Evolutionary conservation across 2,888 invertebrate species (phyloP).

Genomic region (Latrodectus hesperus): DNA sequence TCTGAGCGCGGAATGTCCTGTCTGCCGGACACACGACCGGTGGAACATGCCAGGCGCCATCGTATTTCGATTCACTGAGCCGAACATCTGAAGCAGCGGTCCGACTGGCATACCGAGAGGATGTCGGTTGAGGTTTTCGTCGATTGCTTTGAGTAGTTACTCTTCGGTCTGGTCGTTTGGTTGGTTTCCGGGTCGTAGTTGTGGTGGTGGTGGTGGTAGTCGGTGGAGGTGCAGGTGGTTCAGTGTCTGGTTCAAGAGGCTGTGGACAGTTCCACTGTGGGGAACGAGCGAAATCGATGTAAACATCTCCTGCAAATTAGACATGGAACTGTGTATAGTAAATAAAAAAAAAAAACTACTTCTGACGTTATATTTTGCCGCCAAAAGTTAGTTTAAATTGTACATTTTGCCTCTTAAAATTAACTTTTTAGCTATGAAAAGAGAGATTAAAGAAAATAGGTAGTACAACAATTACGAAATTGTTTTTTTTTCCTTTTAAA

Average conservation of each 20-base stretch:
- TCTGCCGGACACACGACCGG: conserved; percentile 92
- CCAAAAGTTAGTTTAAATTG: too few species aligned
- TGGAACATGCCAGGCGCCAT: conserved; percentile 85
- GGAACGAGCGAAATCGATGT: conserved; percentile 89
- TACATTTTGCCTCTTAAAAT: too few species aligned
- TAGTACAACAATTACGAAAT: too few species aligned
- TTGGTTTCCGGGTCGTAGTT: conserved; percentile 4
- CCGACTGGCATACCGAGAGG: conserved; percentile 28
- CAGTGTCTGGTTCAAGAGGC: conserved; percentile 79
- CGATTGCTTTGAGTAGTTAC: conserved; percentile 12
- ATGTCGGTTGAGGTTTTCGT: conserved; percentile 6
- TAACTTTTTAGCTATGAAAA: too few species aligned
- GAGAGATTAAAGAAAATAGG: too few species aligned
- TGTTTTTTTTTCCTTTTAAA: too few species aligned
- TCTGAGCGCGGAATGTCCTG: conserved; percentile 92
- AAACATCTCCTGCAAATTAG: conserved; percentile 74
- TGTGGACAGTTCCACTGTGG: conserved; percentile 95
- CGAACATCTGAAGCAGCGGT: conserved; percentile 22
- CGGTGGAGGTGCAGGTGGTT: conserved; percentile 16
- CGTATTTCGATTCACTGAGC: conserved; percentile 12
- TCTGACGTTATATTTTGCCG: too few species aligned
- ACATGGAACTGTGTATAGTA: background rate
- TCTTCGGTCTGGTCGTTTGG: conserved; percentile 29
- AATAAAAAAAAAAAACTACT: too few species aligned
- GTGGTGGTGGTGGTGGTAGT: conserved; percentile 70